Conservation (phyloP, 2,888 invertebrate genomes). For the Euzetes globulus region DNA sequence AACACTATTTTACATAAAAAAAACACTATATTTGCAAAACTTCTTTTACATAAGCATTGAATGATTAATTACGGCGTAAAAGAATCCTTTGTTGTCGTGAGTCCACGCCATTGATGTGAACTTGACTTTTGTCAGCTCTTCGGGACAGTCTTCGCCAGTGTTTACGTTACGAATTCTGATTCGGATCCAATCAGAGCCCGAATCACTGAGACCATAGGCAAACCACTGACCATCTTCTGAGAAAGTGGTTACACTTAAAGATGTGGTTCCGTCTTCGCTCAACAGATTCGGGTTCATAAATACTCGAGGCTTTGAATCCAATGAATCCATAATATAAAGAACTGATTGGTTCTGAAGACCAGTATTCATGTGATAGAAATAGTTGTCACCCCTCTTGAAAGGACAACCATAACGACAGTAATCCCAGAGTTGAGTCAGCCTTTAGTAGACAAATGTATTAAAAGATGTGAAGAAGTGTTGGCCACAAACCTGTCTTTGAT, state of each 20-base stretch:
- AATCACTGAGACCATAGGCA: constrained; percentile 83
- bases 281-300: constrained; percentile 92
- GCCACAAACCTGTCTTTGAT: constrained; percentile 57
- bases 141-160: constrained; percentile 71
- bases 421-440: constrained; percentile 85
- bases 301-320: constrained; percentile 66
- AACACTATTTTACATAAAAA: constrained; percentile 55
- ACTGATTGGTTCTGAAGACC: constrained; percentile 97
- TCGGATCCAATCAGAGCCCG: constrained; percentile 94
- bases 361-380: constrained; percentile 85
- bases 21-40: neutral
- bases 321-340: constrained; percentile 72
- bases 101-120: constrained; percentile 89
- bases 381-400: constrained; percentile 67
- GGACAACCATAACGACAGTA: constrained; percentile 92
- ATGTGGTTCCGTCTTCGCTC: constrained; percentile 65
- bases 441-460: constrained; percentile 41
- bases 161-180: constrained; percentile 54
- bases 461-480: neutral
- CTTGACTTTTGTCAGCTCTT: constrained; percentile 82
- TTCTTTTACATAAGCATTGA: neutral
- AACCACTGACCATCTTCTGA: constrained; percentile 81
- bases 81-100: constrained; percentile 86
- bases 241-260: constrained; percentile 57
- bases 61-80: constrained; percentile 56